phyloP scores from a whole-genome alignment of 2,888 invertebrate species.

The Helicoverpa assulta region DNA sequence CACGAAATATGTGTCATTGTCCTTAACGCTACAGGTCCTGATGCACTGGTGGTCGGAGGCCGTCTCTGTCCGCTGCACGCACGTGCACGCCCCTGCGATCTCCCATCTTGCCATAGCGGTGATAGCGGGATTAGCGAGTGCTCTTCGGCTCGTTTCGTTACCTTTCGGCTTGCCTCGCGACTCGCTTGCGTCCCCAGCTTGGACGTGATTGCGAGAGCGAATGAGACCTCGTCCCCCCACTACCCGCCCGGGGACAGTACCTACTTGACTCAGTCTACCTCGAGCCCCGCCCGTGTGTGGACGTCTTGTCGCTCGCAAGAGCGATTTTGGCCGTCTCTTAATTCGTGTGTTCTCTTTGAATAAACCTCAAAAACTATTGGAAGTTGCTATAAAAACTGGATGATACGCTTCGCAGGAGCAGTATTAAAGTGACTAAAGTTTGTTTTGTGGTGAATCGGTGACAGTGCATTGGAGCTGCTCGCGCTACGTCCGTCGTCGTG shows the following conservation, averaged over 20 bases:
- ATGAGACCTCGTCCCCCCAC: constrained; percentile 73
- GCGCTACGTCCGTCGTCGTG: constrained; percentile 82
- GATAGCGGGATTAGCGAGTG: constrained; percentile 81
- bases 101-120: constrained; percentile 71
- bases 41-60: constrained; percentile 42
- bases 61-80: constrained; percentile 55
- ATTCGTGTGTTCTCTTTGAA: constrained; percentile 81
- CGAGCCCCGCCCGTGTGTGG: constrained; percentile 72
- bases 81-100: constrained; percentile 64
- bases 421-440: constrained; percentile 72
- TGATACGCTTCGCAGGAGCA: constrained; percentile 64
- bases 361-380: constrained; percentile 70
- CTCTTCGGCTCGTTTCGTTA: constrained; percentile 75
- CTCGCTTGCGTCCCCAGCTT: constrained; percentile 79
- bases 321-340: constrained; percentile 80
- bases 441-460: constrained; percentile 80
- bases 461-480: constrained; percentile 82
- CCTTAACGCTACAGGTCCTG: constrained; percentile 49
- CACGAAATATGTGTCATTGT: constrained; percentile 54
- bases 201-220: constrained; percentile 79
- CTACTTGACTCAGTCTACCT: constrained; percentile 79
- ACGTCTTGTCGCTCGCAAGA: constrained; percentile 65
- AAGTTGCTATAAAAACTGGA: constrained; percentile 69
- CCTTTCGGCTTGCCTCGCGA: constrained; percentile 78
- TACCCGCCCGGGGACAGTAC: constrained; percentile 74